Evolutionary conservation across 2,797 vertebrate genomes (phyloP).

Genomic region (Ambastaia sidthimunki): DNA sequence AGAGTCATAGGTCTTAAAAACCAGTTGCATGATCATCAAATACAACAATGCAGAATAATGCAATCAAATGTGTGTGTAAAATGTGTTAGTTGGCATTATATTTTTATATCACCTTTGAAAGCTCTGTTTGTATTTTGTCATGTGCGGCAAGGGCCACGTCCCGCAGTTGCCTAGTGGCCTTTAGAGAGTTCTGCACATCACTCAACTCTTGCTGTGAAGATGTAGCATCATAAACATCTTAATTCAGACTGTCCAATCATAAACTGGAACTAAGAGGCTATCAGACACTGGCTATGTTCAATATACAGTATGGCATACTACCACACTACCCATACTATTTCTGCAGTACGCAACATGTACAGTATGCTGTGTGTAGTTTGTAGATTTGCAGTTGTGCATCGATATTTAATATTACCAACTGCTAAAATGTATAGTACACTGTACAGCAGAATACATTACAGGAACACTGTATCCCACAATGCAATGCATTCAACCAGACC

Average conservation of each 20-base stretch:
- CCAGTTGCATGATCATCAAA: neutral
- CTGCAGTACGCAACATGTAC: no score
- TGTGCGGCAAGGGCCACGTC: constrained; percentile 46
- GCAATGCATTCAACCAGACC: no score
- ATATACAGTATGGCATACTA: no score
- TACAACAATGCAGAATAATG: neutral
- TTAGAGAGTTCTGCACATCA: constrained; percentile 52
- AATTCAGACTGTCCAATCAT: neutral
- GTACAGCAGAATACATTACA: no score
- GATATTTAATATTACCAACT: no score
- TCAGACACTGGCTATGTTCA: neutral
- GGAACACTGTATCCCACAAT: no score
- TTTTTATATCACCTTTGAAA: constrained; percentile 60
- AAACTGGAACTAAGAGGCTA: no score
- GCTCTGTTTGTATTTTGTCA: constrained; percentile 52
- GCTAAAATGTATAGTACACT: no score
- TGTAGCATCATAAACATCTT: neutral
- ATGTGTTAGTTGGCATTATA: neutral
- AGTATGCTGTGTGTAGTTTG: no score
- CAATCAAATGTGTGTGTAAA: neutral
- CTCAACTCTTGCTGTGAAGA: constrained; percentile 63
- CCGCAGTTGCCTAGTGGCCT: constrained; percentile 49
- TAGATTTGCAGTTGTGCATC: no score
- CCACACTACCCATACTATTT: no score
- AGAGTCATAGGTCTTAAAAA: neutral